These are phyloP conservation scores for Nycticryphes semicollaris DNA, from an alignment of 2,113 vertebrate genomes.

Conservation along the genomic window DNA sequence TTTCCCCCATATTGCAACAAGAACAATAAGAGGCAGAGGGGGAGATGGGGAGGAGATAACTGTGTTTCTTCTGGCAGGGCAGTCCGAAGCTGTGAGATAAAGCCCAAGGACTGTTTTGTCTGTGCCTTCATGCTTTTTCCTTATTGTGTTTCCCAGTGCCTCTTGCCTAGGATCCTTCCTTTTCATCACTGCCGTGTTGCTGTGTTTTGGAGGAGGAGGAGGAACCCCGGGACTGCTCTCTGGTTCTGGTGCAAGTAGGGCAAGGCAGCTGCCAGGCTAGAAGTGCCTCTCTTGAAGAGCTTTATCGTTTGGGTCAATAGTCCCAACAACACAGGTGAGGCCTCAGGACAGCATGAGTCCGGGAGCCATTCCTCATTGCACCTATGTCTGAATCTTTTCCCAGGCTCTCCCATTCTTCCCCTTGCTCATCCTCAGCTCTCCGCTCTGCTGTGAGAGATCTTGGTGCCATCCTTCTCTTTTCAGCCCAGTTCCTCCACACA, in stretches of 20 bases:
- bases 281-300: not conserved
- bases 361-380: rapidly evolving
- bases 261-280: not conserved
- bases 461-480: not conserved
- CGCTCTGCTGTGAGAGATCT: not conserved
- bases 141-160: not conserved
- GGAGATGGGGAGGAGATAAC: not conserved
- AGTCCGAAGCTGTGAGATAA: not conserved
- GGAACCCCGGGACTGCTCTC: not conserved
- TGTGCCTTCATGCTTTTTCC: not conserved
- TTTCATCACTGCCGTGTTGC: rapidly evolving
- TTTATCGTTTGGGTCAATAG: not conserved
- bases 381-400: not conserved
- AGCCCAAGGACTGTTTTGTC: slow-evolving; percentile 2
- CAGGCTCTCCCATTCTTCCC: not conserved
- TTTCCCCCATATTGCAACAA: not conserved
- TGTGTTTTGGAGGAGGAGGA: not conserved
- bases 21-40: not conserved
- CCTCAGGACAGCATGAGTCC: not conserved
- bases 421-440: not conserved
- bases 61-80: not conserved
- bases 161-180: not conserved
- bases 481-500: not conserved
- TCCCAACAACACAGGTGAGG: not conserved
- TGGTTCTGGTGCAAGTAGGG: not conserved